Evolutionary conservation across 2,888 invertebrate species (phyloP).

Genomic region (Ochlodes sylvanus): DNA sequence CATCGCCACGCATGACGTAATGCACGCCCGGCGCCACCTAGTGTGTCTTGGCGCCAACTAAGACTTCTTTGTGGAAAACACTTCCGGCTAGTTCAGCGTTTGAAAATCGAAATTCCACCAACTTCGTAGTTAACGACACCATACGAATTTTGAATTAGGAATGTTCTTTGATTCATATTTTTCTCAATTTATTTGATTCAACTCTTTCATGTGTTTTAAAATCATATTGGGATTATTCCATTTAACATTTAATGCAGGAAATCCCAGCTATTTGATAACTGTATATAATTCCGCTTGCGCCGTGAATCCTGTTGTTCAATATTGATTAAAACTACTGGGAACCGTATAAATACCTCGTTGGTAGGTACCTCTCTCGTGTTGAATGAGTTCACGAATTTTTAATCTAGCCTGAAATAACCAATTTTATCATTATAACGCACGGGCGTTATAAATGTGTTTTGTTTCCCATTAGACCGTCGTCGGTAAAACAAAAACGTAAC

Average conservation of each 20-base stretch:
- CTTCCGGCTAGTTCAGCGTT: slow-evolving; percentile 25
- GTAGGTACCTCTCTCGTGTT: neutral
- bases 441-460: slow-evolving; percentile 17
- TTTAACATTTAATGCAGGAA: neutral
- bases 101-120: slow-evolving; percentile 28
- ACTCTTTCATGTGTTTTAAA: too few relatives aligned
- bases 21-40: slow-evolving; percentile 53
- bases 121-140: too few relatives aligned
- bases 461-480: slow-evolving; percentile 12
- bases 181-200: neutral
- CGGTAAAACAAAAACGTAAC: slow-evolving; percentile 1
- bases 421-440: slow-evolving; percentile 15
- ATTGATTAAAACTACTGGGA: slow-evolving; percentile 33
- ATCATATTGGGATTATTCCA: too few relatives aligned
- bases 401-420: slow-evolving; percentile 29
- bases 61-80: slow-evolving; percentile 49
- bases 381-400: slow-evolving; percentile 27
- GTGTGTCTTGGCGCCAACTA: slow-evolving; percentile 47
- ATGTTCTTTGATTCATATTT: slow-evolving; percentile 34
- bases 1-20: slow-evolving; percentile 54
- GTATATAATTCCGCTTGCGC: neutral
- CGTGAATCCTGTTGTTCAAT: slow-evolving; percentile 5
- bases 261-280: slow-evolving; percentile 4
- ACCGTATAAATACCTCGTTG: slow-evolving; percentile 28
- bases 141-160: too few relatives aligned